Base-by-base conservation (phyloP, 35 echinoderm and acorn worm species). In the Amphiura filiformis region DNA sequence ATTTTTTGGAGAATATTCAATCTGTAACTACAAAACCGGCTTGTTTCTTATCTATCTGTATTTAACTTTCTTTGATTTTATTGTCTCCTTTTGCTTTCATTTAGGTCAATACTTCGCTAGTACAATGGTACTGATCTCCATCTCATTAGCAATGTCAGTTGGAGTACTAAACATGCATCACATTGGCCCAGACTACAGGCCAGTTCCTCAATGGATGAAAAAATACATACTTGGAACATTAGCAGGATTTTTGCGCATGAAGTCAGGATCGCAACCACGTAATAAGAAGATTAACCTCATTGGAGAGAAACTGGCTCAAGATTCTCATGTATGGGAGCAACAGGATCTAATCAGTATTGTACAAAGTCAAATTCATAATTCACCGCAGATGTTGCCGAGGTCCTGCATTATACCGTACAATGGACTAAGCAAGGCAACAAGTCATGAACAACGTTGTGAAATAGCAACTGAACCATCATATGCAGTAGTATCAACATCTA, bases 61-160 rank as follows among this genome's bases (percentile, higher is more conserved):
- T 52, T 44, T 1, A 0, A 39, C 0, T 44, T 84, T 0, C 32
- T 22, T 37, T 31, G 13, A 15, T 38, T 65, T 83, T 35, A n/a
- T n/a, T n/a, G n/a, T n/a, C n/a, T n/a, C n/a, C n/a, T 39, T 65
- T 22, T 65, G 81, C 56, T 44, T 57, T 79, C 80, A 41, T 85
- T 7, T 90, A 99, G 96, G 96, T 47, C 93, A 99, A 65, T 99
- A 94, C 47, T 99, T 94, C 78, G 90, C 90, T 65, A 89, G 90
- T 44, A 99, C 96, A 0, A 99, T 99, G 96, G 96, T 91, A 1
- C 87, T 99, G 13, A 90, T 99, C 61, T 94, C 93, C 15, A 83
- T 91, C 18, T 99, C 96, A 32, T 76, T 99, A 40, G 92, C 93
- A 13, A 94, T 99, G 76, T 99, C 96, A 37, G 93, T 94, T 1